phyloP scores from a whole-genome alignment of 2,888 invertebrate genomes.

The Sinodicranocentrus sp. region DNA sequence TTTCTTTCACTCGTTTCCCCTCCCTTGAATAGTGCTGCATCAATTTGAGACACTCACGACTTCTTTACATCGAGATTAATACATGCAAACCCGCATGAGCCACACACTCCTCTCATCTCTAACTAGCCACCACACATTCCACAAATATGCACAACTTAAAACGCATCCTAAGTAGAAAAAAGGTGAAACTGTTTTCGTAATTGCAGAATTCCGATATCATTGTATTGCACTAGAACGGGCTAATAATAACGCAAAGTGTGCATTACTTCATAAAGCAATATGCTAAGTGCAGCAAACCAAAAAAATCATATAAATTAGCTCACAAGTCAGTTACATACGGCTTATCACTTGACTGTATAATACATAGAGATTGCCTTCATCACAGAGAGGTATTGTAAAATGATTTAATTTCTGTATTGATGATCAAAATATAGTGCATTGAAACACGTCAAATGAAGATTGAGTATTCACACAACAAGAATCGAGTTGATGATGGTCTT shows the following conservation, averaged over 20 bases:
- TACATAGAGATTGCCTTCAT: too few relatives aligned
- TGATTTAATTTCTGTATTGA: neutral
- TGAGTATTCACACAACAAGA: neutral
- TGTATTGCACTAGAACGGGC: neutral
- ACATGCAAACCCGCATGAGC: too few relatives aligned
- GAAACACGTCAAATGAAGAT: neutral
- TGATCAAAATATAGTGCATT: neutral
- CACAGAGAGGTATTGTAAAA: neutral
- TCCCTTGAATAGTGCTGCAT: too few relatives aligned
- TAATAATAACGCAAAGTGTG: neutral
- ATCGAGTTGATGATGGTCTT: constrained; percentile 2
- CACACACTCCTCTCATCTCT: too few relatives aligned
- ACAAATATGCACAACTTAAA: too few relatives aligned
- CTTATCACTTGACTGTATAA: neutral
- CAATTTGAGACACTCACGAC: too few relatives aligned
- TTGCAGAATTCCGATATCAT: neutral
- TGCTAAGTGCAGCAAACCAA: neutral
- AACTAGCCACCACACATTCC: too few relatives aligned
- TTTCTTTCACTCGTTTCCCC: too few relatives aligned
- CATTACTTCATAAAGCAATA: neutral
- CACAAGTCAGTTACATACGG: constrained; percentile 5
- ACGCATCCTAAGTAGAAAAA: too few relatives aligned
- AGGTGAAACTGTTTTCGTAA: too few relatives aligned
- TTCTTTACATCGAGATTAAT: too few relatives aligned
- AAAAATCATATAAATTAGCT: neutral